Base-by-base conservation (phyloP, 2,797 vertebrate species). In the Mastacembelus armatus region DNA sequence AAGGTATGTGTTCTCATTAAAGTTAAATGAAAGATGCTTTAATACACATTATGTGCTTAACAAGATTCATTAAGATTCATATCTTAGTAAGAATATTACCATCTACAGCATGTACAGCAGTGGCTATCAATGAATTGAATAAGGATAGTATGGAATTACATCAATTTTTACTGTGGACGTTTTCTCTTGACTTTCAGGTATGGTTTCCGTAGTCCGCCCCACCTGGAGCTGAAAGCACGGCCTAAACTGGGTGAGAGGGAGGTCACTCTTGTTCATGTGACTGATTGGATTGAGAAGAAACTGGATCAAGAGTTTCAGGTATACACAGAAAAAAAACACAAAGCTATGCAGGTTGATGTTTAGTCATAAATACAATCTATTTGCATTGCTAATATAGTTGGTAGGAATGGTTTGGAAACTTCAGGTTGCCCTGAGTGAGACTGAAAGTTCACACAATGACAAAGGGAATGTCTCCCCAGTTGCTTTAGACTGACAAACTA, bases 251-350 rank as follows among this genome's bases (percentile, higher is more conserved):
- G 98, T 1, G 98, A 99, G 88, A 94, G 98, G 85, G 96, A 98
- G 91, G 98, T 99, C 36, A 99, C 98, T 43, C 90, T 99, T 51
- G 97, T 92, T 74, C 97, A 99, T 10, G 94, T 99, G 64, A 99
- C 97, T 0, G 98, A 99, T 62, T 99, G 98, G 98, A 99, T 99
- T 52, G 98, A 98, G 84, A 98, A 95, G 92, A 99, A 98, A 85
- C 91, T 99, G 76, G 95, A 98, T 79, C 96, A 99, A 83, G 98
- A 99, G 84, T 99, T 99, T 89, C 98, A 99, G 96, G 98, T 99
- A 87, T 9, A 33, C n/a, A 16, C 18, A 14, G 22, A 51, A 15
- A 14, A 42, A 44, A 66, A 55, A 40, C 0, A 1, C 11, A n/a
- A 59, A 51, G 12, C 12, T 18, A 3, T 26, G 19, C 11, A 45